Conservation (phyloP, 2,113 vertebrate genomes). For the Puffinus mauretanicus region DNA sequence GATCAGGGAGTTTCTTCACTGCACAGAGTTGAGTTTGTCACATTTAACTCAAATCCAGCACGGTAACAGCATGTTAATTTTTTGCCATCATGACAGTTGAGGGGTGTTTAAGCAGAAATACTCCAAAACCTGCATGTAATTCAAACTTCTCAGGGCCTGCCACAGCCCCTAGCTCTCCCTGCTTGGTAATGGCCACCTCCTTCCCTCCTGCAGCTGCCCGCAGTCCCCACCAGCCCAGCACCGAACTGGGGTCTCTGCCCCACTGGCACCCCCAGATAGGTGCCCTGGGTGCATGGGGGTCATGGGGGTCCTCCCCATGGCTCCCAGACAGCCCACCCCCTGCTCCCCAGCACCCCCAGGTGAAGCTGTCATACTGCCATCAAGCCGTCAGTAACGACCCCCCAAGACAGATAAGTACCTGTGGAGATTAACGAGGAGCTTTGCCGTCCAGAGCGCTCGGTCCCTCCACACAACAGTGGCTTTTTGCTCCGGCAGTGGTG, state of each 20-base stretch:
- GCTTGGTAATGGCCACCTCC: not conserved
- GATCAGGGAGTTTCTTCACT: not conserved
- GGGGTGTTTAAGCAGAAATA: not conserved
- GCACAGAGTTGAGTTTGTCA: not conserved
- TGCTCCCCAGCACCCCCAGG: not conserved
- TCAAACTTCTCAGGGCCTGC: not conserved
- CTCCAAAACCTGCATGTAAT: not conserved
- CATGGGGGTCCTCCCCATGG: not conserved
- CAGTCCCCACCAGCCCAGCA: not conserved
- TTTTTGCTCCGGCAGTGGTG: not conserved
- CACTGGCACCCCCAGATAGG: accelerated
- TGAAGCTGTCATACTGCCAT: not conserved
- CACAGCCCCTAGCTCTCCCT: not conserved
- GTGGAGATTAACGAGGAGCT: not conserved
- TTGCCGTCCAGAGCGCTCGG: accelerated
- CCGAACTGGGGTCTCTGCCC: not conserved
- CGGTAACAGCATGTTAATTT: not conserved
- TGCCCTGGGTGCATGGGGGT: not conserved
- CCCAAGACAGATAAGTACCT: not conserved
- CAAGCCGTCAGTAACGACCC: not conserved
- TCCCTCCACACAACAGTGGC: not conserved
- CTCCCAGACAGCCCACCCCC: not conserved
- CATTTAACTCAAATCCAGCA: not conserved
- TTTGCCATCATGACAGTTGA: not conserved
- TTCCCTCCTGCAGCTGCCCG: accelerated